Base-by-base conservation (phyloP, 2,113 vertebrate genomes). In the Speoplatyrhinus poulsoni region DNA sequence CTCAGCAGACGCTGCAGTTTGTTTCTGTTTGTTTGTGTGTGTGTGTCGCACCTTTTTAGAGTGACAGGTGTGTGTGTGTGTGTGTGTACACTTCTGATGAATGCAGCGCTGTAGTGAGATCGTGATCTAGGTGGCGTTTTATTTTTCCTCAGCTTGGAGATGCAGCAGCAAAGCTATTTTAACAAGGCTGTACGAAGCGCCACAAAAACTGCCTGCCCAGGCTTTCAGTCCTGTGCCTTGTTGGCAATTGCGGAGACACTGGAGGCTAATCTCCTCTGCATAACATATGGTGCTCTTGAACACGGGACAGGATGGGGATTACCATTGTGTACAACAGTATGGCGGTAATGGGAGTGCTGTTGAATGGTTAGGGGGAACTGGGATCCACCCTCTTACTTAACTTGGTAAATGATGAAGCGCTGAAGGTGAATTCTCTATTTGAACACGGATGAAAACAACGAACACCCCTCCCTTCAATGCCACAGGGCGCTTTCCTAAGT, bases 161-260 rank as follows among this genome's bases (percentile, higher is more conserved):
- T 89, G 86, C 85, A 76, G 83, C 61, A 62, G 81, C 79, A n/a
- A 74, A 88, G 82, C 85, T 90, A 89, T 90, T 92, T 92, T 88
- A 90, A 90, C 83, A 79, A 80, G 80, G 76, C 82, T 70, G 71
- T 16, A 19, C 19, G 26, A 26, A 70, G 77, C 72, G 67, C 62
- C 67, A 69, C 80, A 64, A 79, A 87, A 85, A 78, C 78, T 76
- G 79, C 81, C 75, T 79, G 73, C 58, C 47, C 69, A 52, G 83
- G 76, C 82, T 88, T 80, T 65, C 73, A 63, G 12, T 67, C 47
- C 7, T 68, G 46, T 36, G 36, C 17, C 15, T 33, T 6, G 66
- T 70, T 48, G 26, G 73, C 13, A 56, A 74, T 11, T 60, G 76
- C 46, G 19, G 65, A 67, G 19, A 70, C 61, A 54, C 67, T 69